Evolutionary conservation across 2,797 vertebrate species (phyloP).

Genomic region (Sebastes minor): DNA sequence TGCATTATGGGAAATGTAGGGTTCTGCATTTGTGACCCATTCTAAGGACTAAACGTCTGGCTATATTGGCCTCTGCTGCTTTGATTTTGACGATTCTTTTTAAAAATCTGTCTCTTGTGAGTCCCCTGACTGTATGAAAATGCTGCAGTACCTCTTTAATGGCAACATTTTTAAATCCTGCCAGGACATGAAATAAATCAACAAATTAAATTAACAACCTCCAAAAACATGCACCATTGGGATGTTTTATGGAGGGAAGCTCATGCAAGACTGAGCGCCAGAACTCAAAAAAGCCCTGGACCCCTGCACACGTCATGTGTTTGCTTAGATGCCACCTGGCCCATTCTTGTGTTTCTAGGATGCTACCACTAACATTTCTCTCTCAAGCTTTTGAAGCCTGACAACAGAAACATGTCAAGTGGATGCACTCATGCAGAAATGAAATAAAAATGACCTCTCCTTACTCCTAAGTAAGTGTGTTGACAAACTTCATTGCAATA

Average conservation of each 20-base stretch:
- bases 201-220: conserved; percentile 26
- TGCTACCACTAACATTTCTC: conserved; percentile 1
- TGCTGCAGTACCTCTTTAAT: background rate
- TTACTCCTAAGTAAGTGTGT: conserved; percentile 6
- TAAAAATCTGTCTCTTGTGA: background rate
- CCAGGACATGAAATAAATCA: conserved; percentile 9
- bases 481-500: background rate
- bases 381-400: conserved; percentile 26
- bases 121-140: background rate
- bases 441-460: conserved; percentile 3
- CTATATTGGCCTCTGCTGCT: background rate
- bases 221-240: conserved; percentile 12
- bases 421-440: conserved; percentile 20
- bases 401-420: conserved; percentile 44
- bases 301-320: conserved; percentile 36
- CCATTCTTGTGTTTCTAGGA: conserved; percentile 61
- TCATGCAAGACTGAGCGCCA: conserved; percentile 38
- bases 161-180: conserved; percentile 1
- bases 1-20: background rate
- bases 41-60: background rate
- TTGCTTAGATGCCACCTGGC: conserved; percentile 66
- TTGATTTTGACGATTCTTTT: background rate
- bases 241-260: conserved; percentile 32
- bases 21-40: background rate
- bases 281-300: conserved; percentile 14